These are phyloP conservation scores for Phytoseiulus persimilis DNA, from an alignment of 2,888 invertebrate species.

Conservation along the genomic window DNA sequence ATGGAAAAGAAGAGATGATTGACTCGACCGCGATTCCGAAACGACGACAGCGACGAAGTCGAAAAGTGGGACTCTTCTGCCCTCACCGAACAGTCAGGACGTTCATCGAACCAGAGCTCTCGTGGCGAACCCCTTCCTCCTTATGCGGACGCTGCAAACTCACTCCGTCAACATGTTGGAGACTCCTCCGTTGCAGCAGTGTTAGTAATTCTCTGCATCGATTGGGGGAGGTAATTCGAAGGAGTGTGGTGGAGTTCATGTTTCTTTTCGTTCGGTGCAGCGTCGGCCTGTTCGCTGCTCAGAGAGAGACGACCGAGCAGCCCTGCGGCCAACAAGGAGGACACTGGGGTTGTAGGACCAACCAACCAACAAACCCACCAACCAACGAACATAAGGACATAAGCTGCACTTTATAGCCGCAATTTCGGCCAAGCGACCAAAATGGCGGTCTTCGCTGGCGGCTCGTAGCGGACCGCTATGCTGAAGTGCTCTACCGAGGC, in stretches of 20 bases:
- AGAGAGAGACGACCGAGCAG: neutral
- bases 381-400: neutral
- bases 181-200: no score
- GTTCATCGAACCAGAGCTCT: neutral
- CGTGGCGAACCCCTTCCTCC: no score
- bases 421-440: neutral
- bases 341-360: neutral
- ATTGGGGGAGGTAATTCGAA: neutral
- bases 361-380: neutral
- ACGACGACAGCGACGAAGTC: neutral
- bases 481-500: conserved; percentile 5
- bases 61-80: neutral
- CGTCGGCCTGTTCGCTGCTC: neutral
- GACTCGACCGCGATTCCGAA: neutral
- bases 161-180: no score
- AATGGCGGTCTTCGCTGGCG: neutral
- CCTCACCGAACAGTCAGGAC: neutral
- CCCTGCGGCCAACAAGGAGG: neutral
- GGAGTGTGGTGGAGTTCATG: neutral
- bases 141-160: no score
- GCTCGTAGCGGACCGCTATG: neutral
- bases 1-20: neutral
- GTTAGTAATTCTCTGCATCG: neutral
- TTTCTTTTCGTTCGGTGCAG: neutral
- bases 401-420: conserved; percentile 5